Evolutionary conservation across 2,797 vertebrate genomes (phyloP).

Genomic region (Neoniphon sammara): DNA sequence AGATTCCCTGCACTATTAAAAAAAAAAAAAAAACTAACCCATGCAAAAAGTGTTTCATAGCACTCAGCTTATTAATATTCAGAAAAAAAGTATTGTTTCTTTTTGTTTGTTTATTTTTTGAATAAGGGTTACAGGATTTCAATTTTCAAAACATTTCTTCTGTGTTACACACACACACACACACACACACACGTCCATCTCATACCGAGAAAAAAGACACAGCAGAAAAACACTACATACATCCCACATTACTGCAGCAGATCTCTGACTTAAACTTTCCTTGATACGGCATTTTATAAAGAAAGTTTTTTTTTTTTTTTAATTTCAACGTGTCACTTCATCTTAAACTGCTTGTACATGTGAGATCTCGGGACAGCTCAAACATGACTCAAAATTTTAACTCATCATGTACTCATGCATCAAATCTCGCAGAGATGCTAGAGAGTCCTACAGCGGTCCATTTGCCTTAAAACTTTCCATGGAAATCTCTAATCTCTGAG

Average conservation of each 20-base stretch:
- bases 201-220: not conserved
- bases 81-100: not conserved
- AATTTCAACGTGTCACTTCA: not conserved
- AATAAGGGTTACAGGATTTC: too few relatives aligned
- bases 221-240: not conserved
- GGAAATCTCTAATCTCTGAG: slow-evolving; percentile 34
- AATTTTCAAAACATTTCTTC: too few relatives aligned
- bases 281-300: not conserved
- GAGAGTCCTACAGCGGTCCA: slow-evolving; percentile 24
- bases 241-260: not conserved
- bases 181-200: not conserved
- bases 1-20: too few relatives aligned
- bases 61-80: not conserved
- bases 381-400: slow-evolving; percentile 17
- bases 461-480: slow-evolving; percentile 16
- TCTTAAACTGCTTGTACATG: not conserved
- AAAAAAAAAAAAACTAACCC: not conserved
- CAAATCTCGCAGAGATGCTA: not conserved
- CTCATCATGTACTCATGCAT: slow-evolving; percentile 3
- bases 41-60: not conserved
- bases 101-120: too few relatives aligned
- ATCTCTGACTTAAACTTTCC: not conserved
- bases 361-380: not conserved
- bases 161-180: too few relatives aligned
- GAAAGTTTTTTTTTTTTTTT: not conserved